Evolutionary conservation across 2,888 invertebrate species (phyloP).

Genomic region (Molorchus minor): DNA sequence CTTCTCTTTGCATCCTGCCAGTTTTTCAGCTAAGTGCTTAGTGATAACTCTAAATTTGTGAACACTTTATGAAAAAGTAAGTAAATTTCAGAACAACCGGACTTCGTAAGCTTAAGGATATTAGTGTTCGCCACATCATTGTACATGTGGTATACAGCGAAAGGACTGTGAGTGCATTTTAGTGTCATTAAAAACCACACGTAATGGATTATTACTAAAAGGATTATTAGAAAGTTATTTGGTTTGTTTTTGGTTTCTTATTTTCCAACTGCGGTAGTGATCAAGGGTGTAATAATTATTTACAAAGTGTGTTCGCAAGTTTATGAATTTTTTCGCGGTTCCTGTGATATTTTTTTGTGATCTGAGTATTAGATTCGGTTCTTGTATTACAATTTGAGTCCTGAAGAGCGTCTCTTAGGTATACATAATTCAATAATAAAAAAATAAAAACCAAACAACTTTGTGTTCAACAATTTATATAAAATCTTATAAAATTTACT

Average conservation of each 20-base stretch:
- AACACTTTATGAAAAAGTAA: conserved; percentile 34
- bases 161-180: conserved; percentile 23
- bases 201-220: conserved; percentile 1
- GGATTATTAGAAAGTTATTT: conserved; percentile 12
- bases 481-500: no score
- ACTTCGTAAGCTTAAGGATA: conserved; percentile 10
- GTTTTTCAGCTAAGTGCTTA: conserved; percentile 40
- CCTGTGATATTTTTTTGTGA: no score
- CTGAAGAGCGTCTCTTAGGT: no score
- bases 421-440: no score
- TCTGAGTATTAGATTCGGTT: no score
- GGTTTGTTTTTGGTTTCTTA: conserved; percentile 14
- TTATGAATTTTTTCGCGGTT: no score
- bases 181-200: not conserved
- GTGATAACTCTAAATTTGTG: conserved; percentile 33
- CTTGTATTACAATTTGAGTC: no score
- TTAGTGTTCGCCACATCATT: conserved; percentile 18
- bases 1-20: conserved; percentile 34
- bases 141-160: not conserved
- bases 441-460: no score
- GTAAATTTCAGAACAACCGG: conserved; percentile 29
- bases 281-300: no score
- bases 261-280: not conserved
- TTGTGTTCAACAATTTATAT: no score
- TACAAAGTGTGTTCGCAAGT: no score